Base-by-base conservation (phyloP, 2,797 vertebrate genomes). In the Crenichthys baileyi region DNA sequence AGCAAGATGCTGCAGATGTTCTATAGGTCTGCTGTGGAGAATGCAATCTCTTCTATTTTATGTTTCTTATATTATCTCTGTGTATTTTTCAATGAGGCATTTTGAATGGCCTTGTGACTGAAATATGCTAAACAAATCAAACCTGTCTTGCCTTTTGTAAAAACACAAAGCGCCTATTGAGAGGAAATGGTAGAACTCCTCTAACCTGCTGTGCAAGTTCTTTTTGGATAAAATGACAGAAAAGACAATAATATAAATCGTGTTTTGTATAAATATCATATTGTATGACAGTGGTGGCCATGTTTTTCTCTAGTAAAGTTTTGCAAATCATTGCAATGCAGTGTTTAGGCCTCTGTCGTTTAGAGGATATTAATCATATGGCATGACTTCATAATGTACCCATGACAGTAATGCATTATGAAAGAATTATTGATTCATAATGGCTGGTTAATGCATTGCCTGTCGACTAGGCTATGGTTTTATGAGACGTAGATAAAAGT, bases 331-430 rank as follows among this genome's bases (percentile, higher is more conserved):
- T 41, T 70, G 3, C 41, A 70, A 22, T 46, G 24, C 67, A 83
- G 79, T 81, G 76, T 41, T 82, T 73, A 67, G 41, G 13, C 13
- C 71, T 55, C 75, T 44, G 48, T 77, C 61, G 72, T 74, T 72
- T 70, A 79, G 79, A 85, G 84, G 81, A 84, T 85, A 89, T 89
- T 87, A 86, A 76, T 88, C 89, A 83, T 81, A 89, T 90, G 81
- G 82, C 88, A 86, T 90, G 90, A 81, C 81, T 90, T 86, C 83
- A 88, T 92, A 92, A 94, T 93, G 90, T 82, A 89, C 87, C 90
- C 88, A 82, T 89, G 85, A 92, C 90, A 87, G 79, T 80, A 83
- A 90, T 93, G 80, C 89, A 93, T 92, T 90, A 92, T 93, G 82
- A 85, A 90, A 87, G 82, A 92, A 85, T 77, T 86, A 92, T 88